Evolutionary conservation across 2,888 invertebrate species (phyloP).

Genomic region (Boloria selene): DNA sequence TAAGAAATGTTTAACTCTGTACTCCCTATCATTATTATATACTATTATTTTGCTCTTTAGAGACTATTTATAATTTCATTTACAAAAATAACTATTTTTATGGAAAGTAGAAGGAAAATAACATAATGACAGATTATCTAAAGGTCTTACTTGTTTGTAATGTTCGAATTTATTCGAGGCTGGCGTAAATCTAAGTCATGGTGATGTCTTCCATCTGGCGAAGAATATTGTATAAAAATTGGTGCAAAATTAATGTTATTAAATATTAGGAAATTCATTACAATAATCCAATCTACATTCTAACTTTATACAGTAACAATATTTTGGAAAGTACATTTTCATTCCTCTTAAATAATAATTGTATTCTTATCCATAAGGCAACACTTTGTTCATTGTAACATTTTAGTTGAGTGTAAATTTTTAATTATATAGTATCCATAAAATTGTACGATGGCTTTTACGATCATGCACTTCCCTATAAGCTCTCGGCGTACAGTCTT

Average conservation of each 20-base stretch:
- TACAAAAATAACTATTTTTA: slow-evolving; percentile 11
- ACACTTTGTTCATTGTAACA: slow-evolving; percentile 6
- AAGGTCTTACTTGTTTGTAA: slow-evolving; percentile 19
- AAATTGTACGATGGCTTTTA: slow-evolving; percentile 12
- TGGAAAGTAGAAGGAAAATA: slow-evolving; percentile 4
- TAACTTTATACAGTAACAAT: slow-evolving; percentile 10
- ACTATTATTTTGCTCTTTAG: slow-evolving; percentile 11
- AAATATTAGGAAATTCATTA: slow-evolving; percentile 23
- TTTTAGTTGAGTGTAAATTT: background rate
- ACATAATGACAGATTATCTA: slow-evolving; percentile 7
- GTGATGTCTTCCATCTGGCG: slow-evolving; percentile 45
- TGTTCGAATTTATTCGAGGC: slow-evolving; percentile 29
- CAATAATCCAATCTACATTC: slow-evolving; percentile 17
- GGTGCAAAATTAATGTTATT: slow-evolving; percentile 33
- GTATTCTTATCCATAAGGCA: background rate
- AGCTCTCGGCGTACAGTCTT: background rate
- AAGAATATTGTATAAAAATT: slow-evolving; percentile 35
- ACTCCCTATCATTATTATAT: slow-evolving; percentile 4
- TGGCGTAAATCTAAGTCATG: slow-evolving; percentile 30
- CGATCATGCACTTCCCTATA: slow-evolving; percentile 12
- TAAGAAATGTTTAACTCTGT: slow-evolving; percentile 22
- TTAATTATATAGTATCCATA: slow-evolving; percentile 5
- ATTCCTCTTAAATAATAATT: slow-evolving; percentile 1
- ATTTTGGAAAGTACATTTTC: background rate
- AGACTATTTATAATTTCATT: slow-evolving; percentile 10